These are phyloP conservation scores for Caenorhabditis panamensis DNA, from an alignment of 2,888 invertebrate species.

Conservation along the genomic window DNA sequence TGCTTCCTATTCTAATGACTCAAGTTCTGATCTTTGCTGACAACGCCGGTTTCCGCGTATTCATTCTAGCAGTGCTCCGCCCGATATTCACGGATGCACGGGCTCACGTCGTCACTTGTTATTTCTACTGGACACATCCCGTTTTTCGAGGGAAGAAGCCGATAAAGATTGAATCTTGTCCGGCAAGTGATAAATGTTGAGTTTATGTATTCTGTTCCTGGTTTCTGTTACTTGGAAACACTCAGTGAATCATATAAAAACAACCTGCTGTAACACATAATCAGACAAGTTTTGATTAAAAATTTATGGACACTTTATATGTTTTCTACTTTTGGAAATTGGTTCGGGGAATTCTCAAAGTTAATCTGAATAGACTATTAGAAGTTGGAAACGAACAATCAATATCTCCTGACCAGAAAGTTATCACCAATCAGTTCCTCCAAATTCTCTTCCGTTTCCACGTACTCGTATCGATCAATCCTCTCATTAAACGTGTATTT, in stretches of 20 bases:
- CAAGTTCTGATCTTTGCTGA: background rate
- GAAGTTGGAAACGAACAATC: too few relatives aligned
- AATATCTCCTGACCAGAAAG: too few relatives aligned
- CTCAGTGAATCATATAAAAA: too few relatives aligned
- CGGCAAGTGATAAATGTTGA: background rate
- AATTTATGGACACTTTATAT: too few relatives aligned
- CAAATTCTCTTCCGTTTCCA: slow-evolving; percentile 8
- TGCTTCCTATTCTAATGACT: background rate
- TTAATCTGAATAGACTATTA: too few relatives aligned
- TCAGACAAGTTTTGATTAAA: too few relatives aligned
- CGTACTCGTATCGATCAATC: slow-evolving; percentile 6
- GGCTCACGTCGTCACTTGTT: slow-evolving; percentile 1
- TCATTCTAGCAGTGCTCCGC: background rate
- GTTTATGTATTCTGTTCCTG: too few relatives aligned
- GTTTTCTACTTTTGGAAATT: too few relatives aligned
- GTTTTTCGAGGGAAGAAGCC: background rate
- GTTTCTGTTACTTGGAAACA: too few relatives aligned
- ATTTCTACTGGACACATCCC: background rate
- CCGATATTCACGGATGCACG: background rate
- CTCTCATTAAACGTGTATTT: slow-evolving; percentile 21
- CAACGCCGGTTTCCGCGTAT: background rate
- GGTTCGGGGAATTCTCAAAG: too few relatives aligned
- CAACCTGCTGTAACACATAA: too few relatives aligned
- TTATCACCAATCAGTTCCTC: background rate
- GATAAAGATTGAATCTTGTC: background rate